Base-by-base conservation (phyloP, 2,888 invertebrate genomes). In the Oxytorus armatus region DNA sequence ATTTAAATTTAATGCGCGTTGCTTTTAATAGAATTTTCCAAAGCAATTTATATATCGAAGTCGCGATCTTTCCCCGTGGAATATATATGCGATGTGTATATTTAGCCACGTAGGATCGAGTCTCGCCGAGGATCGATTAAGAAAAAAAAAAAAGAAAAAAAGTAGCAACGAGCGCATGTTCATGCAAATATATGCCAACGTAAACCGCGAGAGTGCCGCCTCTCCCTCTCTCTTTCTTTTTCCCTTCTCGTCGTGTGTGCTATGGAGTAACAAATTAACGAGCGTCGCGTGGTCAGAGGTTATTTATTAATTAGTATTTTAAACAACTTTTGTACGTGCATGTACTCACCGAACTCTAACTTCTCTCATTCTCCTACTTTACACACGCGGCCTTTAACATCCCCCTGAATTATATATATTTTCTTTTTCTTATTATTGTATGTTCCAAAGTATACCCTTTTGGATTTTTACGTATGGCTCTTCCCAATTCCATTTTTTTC, bases 271-370 rank as follows among this genome's bases (percentile, higher is more conserved):
- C 76, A 57, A 79, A 77, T 80, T 80, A 83, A 82, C 72, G 82
- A 82, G 78, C 74, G 61, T 83, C 75, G 78, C 83, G 81, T 82
- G 84, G 81, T 82, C 79, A 66, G 77, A 59, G 81, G 69, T 80
- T 78, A 83, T 84, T 84, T 81, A 82, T 83, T 84, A 82, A 84
- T 84, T 82, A 82, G 75, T 78, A 82, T 84, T 77, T 66, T 18
- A 75, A 74, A 73, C 59, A 65, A 70, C 57, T 69, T 53, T 49
- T 25, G 42, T 33, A 25, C 11, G 44, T 11, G 44, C 68, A 55
- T 68, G 63, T 77, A 44, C 42, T 73, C 73, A 74, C n/a, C 14
- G 29, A 51, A 59, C 57, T 59, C 11, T 18, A 16, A 39, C 36
- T 47, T 47, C 42, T 53, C 33, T 49, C 18, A 16, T 53, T 47